Conservation (phyloP, 2,797 vertebrate species). For the Microctenopoma stevenorrisi region DNA sequence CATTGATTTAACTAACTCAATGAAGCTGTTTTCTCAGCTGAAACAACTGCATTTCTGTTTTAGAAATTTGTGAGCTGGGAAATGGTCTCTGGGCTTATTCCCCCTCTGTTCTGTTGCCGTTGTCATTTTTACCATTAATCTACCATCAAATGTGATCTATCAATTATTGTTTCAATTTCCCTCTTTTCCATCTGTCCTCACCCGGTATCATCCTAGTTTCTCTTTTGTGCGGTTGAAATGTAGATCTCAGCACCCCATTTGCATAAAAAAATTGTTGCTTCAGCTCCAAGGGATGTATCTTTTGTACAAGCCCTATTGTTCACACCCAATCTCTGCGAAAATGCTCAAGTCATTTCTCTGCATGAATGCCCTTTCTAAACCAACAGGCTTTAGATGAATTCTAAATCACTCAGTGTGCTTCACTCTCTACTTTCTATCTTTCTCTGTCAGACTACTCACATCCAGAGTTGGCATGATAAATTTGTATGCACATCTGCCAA, state of each 20-base stretch:
- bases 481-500: constrained; percentile 71
- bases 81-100: constrained; percentile 10
- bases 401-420: constrained; percentile 51
- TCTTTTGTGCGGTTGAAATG: constrained; percentile 21
- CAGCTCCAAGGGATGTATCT: constrained; percentile 36
- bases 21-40: neutral
- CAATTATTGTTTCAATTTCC: neutral
- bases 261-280: constrained; percentile 33
- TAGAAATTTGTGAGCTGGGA: constrained; percentile 7
- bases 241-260: constrained; percentile 16
- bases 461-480: constrained; percentile 65
- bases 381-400: constrained; percentile 62
- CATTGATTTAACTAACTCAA: neutral
- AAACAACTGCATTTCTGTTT: constrained; percentile 18
- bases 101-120: constrained; percentile 7
- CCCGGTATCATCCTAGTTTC: constrained; percentile 6
- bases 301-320: constrained; percentile 40
- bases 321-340: constrained; percentile 31
- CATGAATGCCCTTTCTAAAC: constrained; percentile 55
- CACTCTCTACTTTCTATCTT: constrained; percentile 45
- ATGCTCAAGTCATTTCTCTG: constrained; percentile 52
- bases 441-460: constrained; percentile 49
- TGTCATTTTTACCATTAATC: neutral
- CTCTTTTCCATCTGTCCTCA: constrained; percentile 5
- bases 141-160: neutral